Conservation (phyloP, 1,140 invertebrate genomes). For the Drosophila seguyi region DNA sequence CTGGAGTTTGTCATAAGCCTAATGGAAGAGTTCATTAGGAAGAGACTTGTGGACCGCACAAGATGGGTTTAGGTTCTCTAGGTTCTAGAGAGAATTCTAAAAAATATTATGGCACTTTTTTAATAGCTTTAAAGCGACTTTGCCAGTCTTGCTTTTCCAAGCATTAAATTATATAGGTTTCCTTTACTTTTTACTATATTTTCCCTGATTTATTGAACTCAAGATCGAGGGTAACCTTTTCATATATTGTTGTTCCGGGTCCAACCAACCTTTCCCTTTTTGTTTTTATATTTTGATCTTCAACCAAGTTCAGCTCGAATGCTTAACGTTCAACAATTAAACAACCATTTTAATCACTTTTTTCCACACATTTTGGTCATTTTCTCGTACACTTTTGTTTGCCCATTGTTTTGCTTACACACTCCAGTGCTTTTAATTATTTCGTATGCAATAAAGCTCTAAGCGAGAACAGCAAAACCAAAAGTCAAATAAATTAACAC, state of each 20-base stretch:
- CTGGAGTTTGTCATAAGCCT: constrained; percentile 42
- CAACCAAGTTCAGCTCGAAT: constrained; percentile 26
- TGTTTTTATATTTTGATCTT: background rate
- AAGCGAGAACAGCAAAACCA: constrained; percentile 54
- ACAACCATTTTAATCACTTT: constrained; percentile 61
- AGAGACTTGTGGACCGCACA: constrained; percentile 17
- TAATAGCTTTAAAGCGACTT: background rate
- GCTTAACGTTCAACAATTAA: constrained; percentile 50
- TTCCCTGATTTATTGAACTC: background rate
- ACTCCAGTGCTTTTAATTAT: constrained; percentile 79
- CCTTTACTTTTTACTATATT: background rate
- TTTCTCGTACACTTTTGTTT: constrained; percentile 36
- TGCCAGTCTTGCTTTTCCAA: background rate
- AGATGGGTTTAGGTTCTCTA: background rate
- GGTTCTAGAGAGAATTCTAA: background rate
- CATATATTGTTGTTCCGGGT: constrained; percentile 18
- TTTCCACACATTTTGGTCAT: constrained; percentile 36
- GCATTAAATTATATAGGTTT: too few relatives aligned
- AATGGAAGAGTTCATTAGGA: constrained; percentile 65
- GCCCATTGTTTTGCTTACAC: constrained; percentile 63
- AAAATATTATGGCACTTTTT: background rate
- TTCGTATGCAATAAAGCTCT: constrained; percentile 69
- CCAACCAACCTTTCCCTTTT: constrained; percentile 7
- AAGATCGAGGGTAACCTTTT: background rate
- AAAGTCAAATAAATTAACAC: constrained; percentile 80